Evolutionary conservation across 1,140 invertebrate species (phyloP), one percentile per base, ranked within the genome.

Genomic region (Papilio dardanus): DNA sequence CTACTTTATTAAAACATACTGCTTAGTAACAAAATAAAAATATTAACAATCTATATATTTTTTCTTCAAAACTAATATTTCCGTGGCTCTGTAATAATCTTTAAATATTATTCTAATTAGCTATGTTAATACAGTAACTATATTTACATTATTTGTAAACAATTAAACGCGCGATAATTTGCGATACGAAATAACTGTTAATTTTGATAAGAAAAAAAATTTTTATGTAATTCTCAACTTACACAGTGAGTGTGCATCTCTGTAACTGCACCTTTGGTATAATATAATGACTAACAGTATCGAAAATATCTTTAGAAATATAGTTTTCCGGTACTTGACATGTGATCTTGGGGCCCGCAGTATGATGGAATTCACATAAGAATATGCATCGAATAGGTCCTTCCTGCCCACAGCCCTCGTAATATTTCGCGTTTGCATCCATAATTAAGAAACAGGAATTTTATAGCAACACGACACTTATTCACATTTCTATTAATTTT

Each of bases 221-320:
- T 62, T 33, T 35, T 19, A n/a, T 7, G 24, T 33, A 33, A 66
- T 16, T 66, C 16, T 35, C 58, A 75, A 95, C 96, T 95, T 96
- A 98, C 96, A 98, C 96, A 54, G 97, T 98, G 76, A 99, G 96
- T 19, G 97, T 96, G 87, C 97, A 97, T 76, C 96, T 94, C 88
- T 98, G 96, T n/a, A 99, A 94, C 88, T 98, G 97, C 50, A 96
- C 96, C 94, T 99, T 99, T 1, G 98, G 97, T 84, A 99, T 99
- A 68, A 99, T 97, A 88, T 98, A 99, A 81, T 97, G 97, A 90
- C 96, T 97, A 37, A 98, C 96, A 79, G 97, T 96, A 93, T 99
- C 97, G 94, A 99, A 98, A 71, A 96, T 95, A 84, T 98, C 97
- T 94, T 98, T 98, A 0, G 96, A 96, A 80, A 99, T 96, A 90